phyloP scores from a whole-genome alignment of 2,888 invertebrate species.

The Marronus borbonicus region DNA sequence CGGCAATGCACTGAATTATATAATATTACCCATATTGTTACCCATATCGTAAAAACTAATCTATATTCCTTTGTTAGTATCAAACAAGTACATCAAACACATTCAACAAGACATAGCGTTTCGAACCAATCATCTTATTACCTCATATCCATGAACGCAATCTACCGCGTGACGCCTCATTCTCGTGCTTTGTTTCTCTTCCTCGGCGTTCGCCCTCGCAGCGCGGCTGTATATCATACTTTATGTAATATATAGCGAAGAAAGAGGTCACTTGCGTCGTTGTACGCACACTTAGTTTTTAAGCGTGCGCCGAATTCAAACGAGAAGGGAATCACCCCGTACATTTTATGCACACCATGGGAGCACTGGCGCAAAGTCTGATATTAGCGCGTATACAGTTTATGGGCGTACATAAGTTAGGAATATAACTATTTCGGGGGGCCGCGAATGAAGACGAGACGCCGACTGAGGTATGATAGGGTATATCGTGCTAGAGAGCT shows the following conservation, averaged over 20 bases:
- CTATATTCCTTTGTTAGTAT: no score
- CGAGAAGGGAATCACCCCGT: slow-evolving; percentile 39
- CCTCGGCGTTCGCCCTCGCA: neutral
- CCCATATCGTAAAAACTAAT: no score
- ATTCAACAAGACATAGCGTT: neutral
- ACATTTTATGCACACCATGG: slow-evolving; percentile 34
- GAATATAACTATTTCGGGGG: slow-evolving; percentile 36
- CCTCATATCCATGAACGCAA: neutral
- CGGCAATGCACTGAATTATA: no score
- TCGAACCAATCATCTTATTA: slow-evolving; percentile 11
- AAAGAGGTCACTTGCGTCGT: slow-evolving; percentile 34
- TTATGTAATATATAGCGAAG: slow-evolving; percentile 3
- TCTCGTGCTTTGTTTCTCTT: neutral
- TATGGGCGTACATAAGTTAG: slow-evolving; percentile 33
- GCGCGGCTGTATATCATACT: slow-evolving; percentile 13
- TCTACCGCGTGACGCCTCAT: no score
- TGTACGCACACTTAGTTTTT: slow-evolving; percentile 42
- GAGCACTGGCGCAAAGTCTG: slow-evolving; percentile 26
- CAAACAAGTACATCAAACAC: no score
- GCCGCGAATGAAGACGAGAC: slow-evolving; percentile 13
- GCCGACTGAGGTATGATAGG: neutral
- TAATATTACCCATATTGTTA: no score
- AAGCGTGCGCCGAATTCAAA: slow-evolving; percentile 40
- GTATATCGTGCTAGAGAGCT: neutral
- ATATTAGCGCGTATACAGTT: slow-evolving; percentile 35